phyloP scores from a whole-genome alignment of 2,113 vertebrate species.

The Bos taurus region DNA sequence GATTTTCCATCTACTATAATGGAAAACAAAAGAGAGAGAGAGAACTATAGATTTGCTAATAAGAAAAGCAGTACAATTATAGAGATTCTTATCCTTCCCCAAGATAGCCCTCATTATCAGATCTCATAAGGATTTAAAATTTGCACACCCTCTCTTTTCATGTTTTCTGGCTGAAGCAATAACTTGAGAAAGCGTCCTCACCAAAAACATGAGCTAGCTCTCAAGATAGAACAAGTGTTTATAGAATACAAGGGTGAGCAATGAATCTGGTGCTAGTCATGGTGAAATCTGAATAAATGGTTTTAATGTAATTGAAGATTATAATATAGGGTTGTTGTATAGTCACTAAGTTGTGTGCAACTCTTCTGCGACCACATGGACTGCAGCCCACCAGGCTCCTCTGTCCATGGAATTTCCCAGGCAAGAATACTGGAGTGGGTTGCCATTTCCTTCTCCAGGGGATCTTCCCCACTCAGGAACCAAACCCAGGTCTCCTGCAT shows the following conservation, averaged over 20 bases:
- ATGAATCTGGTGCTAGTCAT: not conserved
- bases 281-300: not conserved
- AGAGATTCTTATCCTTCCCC: not conserved
- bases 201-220: not conserved
- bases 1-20: not conserved
- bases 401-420: not conserved
- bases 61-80: not conserved
- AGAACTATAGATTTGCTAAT: not conserved
- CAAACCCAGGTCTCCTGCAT: not conserved
- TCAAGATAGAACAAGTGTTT: not conserved
- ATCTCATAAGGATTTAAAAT: not conserved
- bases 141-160: not conserved
- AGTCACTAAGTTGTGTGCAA: too few species aligned
- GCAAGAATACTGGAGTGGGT: not conserved
- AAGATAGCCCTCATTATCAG: not conserved
- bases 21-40: not conserved
- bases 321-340: too few species aligned
- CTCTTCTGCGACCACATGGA: too few species aligned
- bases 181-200: not conserved
- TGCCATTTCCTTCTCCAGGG: not conserved
- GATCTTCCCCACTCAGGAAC: not conserved
- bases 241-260: not conserved
- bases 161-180: not conserved
- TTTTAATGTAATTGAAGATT: not conserved
- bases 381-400: not conserved